These are phyloP conservation scores for Aurelia coerulea DNA, from an alignment of 30 jellyfish, hydroid and myxozoan genomes.

Conservation along the genomic window DNA sequence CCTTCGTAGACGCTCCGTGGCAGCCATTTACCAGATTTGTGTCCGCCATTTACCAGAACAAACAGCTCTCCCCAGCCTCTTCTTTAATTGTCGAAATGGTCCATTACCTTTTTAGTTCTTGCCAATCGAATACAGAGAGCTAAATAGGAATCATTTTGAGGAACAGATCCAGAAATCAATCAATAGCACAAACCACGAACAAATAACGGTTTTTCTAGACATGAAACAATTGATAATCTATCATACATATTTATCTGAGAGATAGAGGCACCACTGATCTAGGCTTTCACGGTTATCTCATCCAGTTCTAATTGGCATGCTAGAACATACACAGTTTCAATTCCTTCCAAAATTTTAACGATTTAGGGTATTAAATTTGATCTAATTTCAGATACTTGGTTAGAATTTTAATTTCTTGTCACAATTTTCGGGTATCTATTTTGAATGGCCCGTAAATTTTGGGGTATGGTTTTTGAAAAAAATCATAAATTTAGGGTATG, in stretches of 20 bases:
- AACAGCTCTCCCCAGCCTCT: too few relatives aligned
- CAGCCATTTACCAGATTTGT: too few relatives aligned
- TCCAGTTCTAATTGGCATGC: neutral
- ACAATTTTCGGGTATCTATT: too few relatives aligned
- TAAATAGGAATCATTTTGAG: slow-evolving; percentile 25
- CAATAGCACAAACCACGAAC: slow-evolving; percentile 15
- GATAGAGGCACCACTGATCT: neutral
- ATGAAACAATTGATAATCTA: neutral
- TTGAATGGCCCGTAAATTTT: too few relatives aligned
- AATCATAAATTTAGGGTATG: too few relatives aligned
- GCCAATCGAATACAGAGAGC: slow-evolving; percentile 26
- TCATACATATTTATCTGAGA: neutral
- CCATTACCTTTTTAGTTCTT: neutral
- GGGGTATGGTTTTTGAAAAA: too few relatives aligned
- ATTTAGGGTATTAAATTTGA: too few relatives aligned
- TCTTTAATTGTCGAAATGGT: too few relatives aligned
- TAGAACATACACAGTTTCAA: neutral
- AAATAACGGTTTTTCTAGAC: slow-evolving; percentile 14
- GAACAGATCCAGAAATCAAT: slow-evolving; percentile 17
- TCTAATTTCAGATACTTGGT: too few relatives aligned
- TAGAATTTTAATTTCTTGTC: too few relatives aligned
- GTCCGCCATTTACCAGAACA: too few relatives aligned
- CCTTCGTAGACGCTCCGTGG: too few relatives aligned
- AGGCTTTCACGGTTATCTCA: neutral
- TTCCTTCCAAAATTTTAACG: slow-evolving; percentile 3